These are phyloP conservation scores for Rachycentron canadum DNA, from an alignment of 2,797 vertebrate species.

Conservation along the genomic window DNA sequence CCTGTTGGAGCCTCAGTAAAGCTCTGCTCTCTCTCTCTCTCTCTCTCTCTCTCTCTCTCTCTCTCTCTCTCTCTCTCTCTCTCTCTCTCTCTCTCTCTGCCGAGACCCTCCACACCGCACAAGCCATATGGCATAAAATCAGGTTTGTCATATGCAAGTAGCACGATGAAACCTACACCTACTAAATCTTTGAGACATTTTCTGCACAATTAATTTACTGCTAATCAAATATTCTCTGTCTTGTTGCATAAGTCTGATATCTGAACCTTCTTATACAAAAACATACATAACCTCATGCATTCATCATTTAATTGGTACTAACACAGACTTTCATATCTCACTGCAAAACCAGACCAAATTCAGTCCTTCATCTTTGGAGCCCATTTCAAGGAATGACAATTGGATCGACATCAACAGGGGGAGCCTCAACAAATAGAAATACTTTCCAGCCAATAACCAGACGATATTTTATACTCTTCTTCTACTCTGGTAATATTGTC, in stretches of 20 bases:
- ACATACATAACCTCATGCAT: background rate
- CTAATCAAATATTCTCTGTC: background rate
- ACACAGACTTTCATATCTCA: constrained; percentile 8
- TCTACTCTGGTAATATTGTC: no score
- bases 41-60: no score
- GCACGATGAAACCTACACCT: background rate
- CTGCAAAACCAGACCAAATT: constrained; percentile 1
- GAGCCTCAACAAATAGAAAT: no score
- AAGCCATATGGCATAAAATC: constrained; percentile 13
- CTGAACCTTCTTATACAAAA: background rate
- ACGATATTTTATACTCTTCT: no score
- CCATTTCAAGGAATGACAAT: no score
- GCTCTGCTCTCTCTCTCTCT: no score
- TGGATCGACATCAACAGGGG: no score
- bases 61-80: no score
- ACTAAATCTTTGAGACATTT: background rate
- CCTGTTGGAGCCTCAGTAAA: background rate
- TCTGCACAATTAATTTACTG: background rate
- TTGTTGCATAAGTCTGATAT: background rate
- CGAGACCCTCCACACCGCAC: background rate
- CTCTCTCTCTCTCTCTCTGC: no score
- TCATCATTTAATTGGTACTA: background rate
- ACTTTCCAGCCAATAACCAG: no score
- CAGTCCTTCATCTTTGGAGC: no score
- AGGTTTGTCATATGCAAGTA: background rate